These are phyloP conservation scores for Vollenhovia emeryi DNA, from an alignment of 1,140 invertebrate species.

Conservation along the genomic window DNA sequence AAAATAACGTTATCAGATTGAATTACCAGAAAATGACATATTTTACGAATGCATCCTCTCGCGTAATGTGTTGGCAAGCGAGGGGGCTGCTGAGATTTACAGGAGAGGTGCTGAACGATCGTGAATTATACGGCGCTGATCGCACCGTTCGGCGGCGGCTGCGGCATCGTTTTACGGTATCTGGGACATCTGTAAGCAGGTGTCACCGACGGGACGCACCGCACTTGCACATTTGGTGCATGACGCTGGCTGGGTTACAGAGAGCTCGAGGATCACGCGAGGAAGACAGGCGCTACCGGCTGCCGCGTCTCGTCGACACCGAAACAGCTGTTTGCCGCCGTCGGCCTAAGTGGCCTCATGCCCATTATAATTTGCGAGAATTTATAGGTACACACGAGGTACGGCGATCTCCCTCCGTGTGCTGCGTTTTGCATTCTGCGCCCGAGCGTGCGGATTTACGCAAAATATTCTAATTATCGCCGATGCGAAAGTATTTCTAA, in stretches of 20 bases:
- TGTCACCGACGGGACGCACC: conserved; percentile 37
- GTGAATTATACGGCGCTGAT: conserved; percentile 1
- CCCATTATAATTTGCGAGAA: conserved; percentile 51
- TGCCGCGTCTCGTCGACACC: conserved; percentile 47
- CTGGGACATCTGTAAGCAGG: conserved; percentile 55
- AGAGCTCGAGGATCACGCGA: conserved; percentile 9
- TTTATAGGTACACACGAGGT: conserved; percentile 33
- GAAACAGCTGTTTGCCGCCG: conserved; percentile 60
- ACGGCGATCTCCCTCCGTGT: neutral
- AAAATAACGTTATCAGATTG: conserved; percentile 8
- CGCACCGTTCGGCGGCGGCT: neutral
- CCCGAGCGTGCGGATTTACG: neutral
- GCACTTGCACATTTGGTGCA: conserved; percentile 59
- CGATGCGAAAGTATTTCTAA: neutral
- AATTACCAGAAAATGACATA: neutral
- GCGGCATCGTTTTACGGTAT: conserved; percentile 47
- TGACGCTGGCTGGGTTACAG: conserved; percentile 38
- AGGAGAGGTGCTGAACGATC: neutral
- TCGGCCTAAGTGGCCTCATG: conserved; percentile 41
- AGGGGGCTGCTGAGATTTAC: neutral
- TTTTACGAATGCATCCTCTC: neutral
- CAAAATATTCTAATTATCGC: neutral
- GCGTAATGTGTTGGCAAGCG: neutral
- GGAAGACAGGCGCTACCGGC: conserved; percentile 42
- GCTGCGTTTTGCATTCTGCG: neutral